These are phyloP conservation scores for Thalassoma bifasciatum DNA, from an alignment of 2,113 vertebrate genomes.

Conservation along the genomic window DNA sequence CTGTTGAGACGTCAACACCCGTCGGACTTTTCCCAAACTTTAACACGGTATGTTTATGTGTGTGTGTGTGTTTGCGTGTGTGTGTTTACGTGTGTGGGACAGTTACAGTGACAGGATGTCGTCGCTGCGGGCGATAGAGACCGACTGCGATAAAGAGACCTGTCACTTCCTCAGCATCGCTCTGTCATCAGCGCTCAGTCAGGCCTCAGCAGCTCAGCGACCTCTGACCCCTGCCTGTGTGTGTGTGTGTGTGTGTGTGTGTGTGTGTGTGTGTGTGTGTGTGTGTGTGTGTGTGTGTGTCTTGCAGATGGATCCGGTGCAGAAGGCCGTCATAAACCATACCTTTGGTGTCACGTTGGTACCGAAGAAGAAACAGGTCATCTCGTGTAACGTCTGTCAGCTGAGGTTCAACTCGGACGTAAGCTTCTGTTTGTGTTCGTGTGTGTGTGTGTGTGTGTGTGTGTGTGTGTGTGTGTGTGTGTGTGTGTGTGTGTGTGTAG, in stretches of 20 bases:
- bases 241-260: no score
- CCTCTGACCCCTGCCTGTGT: constrained; percentile 43
- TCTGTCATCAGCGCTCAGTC: constrained; percentile 3
- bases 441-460: no score
- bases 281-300: constrained; percentile 13
- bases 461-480: not conserved
- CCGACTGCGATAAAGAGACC: constrained; percentile 10
- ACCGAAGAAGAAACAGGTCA: constrained; percentile 95
- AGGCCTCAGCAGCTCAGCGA: constrained; percentile 9
- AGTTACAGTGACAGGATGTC: constrained; percentile 14
- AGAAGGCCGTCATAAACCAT: constrained; percentile 99
- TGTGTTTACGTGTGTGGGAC: constrained; percentile 19
- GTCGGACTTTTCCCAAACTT: constrained; percentile 97
- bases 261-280: not conserved
- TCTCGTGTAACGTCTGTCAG: constrained; percentile 96
- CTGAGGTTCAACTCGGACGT: constrained; percentile 98
- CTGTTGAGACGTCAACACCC: constrained; percentile 89
- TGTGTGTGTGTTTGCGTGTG: constrained; percentile 16
- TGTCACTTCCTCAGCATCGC: constrained; percentile 16
- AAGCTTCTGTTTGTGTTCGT: constrained; percentile 74
- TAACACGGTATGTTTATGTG: constrained; percentile 87
- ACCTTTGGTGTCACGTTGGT: constrained; percentile 96
- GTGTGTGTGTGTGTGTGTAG: not conserved
- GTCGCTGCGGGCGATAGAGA: constrained; percentile 11
- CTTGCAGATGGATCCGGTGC: constrained; percentile 97